Evolutionary conservation across 2,888 invertebrate genomes (phyloP), one percentile per base, ranked within the genome.

Genomic region (Crepidodera aurea): DNA sequence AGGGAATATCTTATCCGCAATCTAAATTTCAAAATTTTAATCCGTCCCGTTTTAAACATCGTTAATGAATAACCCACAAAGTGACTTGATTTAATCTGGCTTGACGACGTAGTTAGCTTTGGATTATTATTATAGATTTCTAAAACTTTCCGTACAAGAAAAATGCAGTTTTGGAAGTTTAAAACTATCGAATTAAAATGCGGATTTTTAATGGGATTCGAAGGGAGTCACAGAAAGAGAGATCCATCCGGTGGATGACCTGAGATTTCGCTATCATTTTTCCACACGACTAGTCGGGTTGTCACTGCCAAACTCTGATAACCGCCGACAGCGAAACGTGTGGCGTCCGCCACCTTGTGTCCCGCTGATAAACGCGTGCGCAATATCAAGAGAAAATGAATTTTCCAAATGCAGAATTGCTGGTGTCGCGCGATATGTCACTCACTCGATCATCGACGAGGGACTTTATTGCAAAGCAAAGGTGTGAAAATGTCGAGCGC

Each of bases 231-330:
- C 18, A 22, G 48, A 59, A 32, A 39, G 51, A 27, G 25, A 32
- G 51, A 40, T 62, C 51, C 59, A 64, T 66, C 78, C 79, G 83
- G 44, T 57, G 37, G 60, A 57, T 58, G 66, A 46, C 62, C 51
- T 42, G 64, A 68, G 66, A 66, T 66, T 56, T 58, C 59, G 63
- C 59, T 84, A 84, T 84, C 84, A 82, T 84, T 84, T 84, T 84
- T 84, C 84, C 84, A 83, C 84, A 84, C 83, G 83, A 81, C 78
- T 82, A 81, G 78, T 81, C 78, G 79, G 79, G 77, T 79, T 75
- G 72, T 70, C 76, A 73, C 78, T 79, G 79, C 78, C 78, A 72
- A 79, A 78, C 71, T 73, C 71, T 73, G 80, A 80, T 80, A 80
- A 77, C 71, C 77, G 55, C 22, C 37, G 48, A 16, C 39, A 55